These are phyloP conservation scores for Apodemus speciosus DNA, from an alignment of 2,113 vertebrate genomes.

Conservation along the genomic window DNA sequence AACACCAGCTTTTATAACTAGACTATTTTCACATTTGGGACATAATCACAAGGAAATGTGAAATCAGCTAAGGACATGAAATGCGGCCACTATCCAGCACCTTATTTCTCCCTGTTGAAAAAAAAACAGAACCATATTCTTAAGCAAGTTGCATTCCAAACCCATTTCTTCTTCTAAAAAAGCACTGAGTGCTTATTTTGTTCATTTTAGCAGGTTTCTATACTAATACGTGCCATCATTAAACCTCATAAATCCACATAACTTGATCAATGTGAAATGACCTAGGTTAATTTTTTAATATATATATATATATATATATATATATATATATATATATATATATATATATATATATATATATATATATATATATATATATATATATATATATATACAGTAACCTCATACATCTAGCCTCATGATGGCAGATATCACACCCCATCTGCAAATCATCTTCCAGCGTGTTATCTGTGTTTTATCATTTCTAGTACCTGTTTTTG, in stretches of 20 bases:
- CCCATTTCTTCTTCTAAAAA: slow-evolving; percentile 56
- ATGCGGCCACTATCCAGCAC: neutral
- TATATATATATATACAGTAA: slow-evolving; percentile 65
- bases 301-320: too few species aligned
- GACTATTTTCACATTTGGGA: slow-evolving; percentile 53
- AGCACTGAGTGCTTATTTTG: slow-evolving; percentile 54
- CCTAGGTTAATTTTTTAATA: slow-evolving; percentile 67
- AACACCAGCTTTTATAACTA: neutral
- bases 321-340: slow-evolving; percentile 61
- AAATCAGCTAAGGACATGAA: slow-evolving; percentile 32
- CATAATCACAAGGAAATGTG: slow-evolving; percentile 54
- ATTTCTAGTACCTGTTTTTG: slow-evolving; percentile 86
- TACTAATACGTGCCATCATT: slow-evolving; percentile 70
- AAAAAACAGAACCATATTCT: neutral
- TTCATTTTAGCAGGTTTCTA: slow-evolving; percentile 62
- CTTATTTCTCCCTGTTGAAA: slow-evolving; percentile 24
- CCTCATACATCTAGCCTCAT: slow-evolving; percentile 77
- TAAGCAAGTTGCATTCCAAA: slow-evolving; percentile 58
- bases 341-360: slow-evolving; percentile 50
- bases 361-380: slow-evolving; percentile 72
- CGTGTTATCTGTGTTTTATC: slow-evolving; percentile 87
- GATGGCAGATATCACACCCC: slow-evolving; percentile 79
- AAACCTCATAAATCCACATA: slow-evolving; percentile 60
- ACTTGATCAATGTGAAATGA: slow-evolving; percentile 72
- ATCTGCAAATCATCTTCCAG: slow-evolving; percentile 85